Evolutionary conservation across 2,113 vertebrate species (phyloP).

Genomic region (Salvator merianae): DNA sequence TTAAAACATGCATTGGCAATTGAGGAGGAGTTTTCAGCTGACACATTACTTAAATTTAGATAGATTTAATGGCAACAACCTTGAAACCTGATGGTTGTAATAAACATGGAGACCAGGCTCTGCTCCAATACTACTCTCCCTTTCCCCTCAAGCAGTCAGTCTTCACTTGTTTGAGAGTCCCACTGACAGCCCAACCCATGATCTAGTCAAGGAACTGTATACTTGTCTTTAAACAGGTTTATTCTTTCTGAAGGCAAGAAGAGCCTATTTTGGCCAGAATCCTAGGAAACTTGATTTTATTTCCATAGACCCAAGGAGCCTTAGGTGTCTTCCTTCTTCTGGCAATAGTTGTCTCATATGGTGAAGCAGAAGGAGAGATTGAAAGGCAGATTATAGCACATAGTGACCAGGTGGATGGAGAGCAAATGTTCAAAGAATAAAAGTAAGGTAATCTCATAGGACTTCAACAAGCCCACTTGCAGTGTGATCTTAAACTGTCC

Average conservation of each 20-base stretch:
- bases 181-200: background rate
- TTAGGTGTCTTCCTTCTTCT: too few relatives aligned
- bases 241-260: background rate
- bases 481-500: background rate
- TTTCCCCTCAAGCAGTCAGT: background rate
- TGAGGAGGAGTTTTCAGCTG: slow-evolving; percentile 45
- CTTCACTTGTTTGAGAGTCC: background rate
- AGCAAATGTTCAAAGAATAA: background rate
- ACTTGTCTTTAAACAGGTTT: background rate
- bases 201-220: background rate
- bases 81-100: slow-evolving; percentile 3
- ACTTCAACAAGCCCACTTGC: too few relatives aligned
- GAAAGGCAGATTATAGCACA: background rate
- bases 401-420: background rate
- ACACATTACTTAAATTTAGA: slow-evolving; percentile 50
- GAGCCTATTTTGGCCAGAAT: background rate
- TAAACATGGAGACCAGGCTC: background rate
- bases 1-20: slow-evolving; percentile 54
- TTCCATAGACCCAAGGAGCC: background rate
- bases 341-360: too few relatives aligned
- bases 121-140: background rate
- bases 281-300: background rate
- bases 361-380: background rate
- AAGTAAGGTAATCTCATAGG: background rate
- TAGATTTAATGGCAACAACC: slow-evolving; percentile 30